Percentiles rank a stretch among this genome's conserved stretches.
Conservation (phyloP, 2,888 invertebrate species). For the Synanthedon formicaeformis region DNA sequence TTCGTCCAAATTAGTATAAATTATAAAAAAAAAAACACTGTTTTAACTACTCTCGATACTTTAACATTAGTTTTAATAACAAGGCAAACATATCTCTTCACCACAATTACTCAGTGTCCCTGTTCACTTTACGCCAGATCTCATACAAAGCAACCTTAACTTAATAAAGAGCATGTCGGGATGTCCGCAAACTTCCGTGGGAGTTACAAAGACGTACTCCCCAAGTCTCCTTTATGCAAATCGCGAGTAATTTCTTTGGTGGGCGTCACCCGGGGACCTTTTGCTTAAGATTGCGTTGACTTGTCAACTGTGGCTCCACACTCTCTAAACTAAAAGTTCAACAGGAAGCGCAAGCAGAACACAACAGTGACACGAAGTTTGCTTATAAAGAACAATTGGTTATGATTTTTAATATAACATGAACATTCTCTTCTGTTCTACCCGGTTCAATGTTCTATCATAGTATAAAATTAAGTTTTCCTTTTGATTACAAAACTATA, state of each 20-base stretch:
- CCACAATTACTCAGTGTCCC: background rate
- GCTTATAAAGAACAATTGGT: too few relatives aligned
- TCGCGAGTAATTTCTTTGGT: constrained; percentile 61
- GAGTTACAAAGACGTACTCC: constrained; percentile 57
- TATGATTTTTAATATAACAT: too few relatives aligned
- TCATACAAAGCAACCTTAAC: constrained; percentile 24
- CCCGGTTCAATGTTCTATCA: too few relatives aligned
- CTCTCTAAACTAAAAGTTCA: constrained; percentile 10
- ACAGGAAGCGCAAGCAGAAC: constrained; percentile 1
- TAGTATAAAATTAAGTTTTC: too few relatives aligned
- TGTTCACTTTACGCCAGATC: constrained; percentile 30
- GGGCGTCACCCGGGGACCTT: constrained; percentile 50
- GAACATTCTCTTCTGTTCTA: too few relatives aligned
- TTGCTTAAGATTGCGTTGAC: constrained; percentile 52
- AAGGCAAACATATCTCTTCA: too few relatives aligned
- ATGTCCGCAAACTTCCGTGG: constrained; percentile 50
- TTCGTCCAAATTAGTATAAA: too few relatives aligned
- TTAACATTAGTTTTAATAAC: too few relatives aligned
- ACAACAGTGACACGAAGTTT: too few relatives aligned
- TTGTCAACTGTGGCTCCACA: constrained; percentile 35
- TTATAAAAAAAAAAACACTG: too few relatives aligned
- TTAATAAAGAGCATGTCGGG: constrained; percentile 56
- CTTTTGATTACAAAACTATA: too few relatives aligned
- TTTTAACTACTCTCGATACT: too few relatives aligned
- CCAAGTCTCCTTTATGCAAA: constrained; percentile 63